Base-by-base conservation (phyloP, 1,140 invertebrate genomes). In the Megathymus violae region DNA sequence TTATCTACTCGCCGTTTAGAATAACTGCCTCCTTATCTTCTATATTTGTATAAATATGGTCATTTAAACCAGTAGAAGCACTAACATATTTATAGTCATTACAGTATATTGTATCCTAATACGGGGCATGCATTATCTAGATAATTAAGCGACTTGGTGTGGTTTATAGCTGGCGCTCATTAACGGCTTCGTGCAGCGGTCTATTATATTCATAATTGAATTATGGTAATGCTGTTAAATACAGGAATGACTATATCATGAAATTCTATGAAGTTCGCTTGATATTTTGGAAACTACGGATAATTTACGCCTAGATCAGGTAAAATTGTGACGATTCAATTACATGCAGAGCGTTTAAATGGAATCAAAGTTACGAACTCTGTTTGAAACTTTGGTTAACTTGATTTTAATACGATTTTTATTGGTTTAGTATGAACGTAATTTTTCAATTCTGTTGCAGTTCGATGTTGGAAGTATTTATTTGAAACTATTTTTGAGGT, bases 81-180 rank as follows among this genome's bases (percentile, higher is more conserved):
- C 41, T 9, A 34, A 44, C 44, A 58, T 27, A 43, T 22, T 4
- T 11, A 31, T 36, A 16, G 25, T 5, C 19, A 19, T 41, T 46
- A 52, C 47, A 44, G 7, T 52, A 51, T 40, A 47, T 11, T 50
- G 27, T 43, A 31, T 47, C n/a, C 62, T 44, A 62, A 74, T 56
- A 40, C 52, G n/a, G 61, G 40, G 58, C 65, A 71, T 73, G 69
- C 69, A 81, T 82, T 73, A 82, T 78, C 67, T 62, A 66, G 63
- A 76, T 80, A 82, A 80, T 82, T 76, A 78, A 75, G 64, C 71
- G 64, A 73, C 69, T 73, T 62, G 62, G 60, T 76, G 76, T 78
- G 67, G 67, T 76, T 76, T 78, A 78, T 74, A 59, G 64, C 50
- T 44, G 41, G 66, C 51, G 58, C 70, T 75, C 75, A 79, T 82